A percentile compares a stretch with the other conserved stretches of the same genome.
phyloP scores from a whole-genome alignment of 2,113 vertebrate genomes.

The Nothocercus nigrocapillus region DNA sequence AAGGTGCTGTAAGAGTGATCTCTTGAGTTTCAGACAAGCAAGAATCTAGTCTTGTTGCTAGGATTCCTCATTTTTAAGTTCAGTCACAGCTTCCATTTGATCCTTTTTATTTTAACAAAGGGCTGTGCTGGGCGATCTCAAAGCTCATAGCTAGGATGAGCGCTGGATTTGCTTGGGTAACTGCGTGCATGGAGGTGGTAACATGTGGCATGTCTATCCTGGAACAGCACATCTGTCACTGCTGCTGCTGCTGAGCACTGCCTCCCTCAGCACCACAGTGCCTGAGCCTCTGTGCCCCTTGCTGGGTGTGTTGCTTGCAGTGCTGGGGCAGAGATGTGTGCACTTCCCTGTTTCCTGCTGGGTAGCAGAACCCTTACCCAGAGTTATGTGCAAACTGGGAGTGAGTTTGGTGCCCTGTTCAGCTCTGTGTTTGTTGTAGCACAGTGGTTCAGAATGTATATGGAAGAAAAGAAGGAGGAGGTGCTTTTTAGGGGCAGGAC shows the following conservation, averaged over 20 bases:
- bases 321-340: rapidly evolving
- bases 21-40: not conserved
- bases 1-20: not conserved
- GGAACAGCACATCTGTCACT: not conserved
- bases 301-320: not conserved
- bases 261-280: not conserved
- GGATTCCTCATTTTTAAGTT: not conserved
- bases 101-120: not conserved
- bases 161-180: not conserved
- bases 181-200: rapidly evolving
- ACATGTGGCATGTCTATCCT: not conserved
- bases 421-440: not conserved
- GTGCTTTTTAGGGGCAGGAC: not conserved
- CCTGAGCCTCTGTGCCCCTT: not conserved
- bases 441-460: not conserved
- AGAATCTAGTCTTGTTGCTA: not conserved
- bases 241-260: not conserved
- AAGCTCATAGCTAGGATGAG: rapidly evolving
- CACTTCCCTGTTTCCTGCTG: not conserved
- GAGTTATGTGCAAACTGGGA: rapidly evolving
- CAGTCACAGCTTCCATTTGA: not conserved
- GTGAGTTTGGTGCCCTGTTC: not conserved
- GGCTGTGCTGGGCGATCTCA: not conserved
- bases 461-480: not conserved
- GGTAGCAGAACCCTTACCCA: not conserved